Base-by-base conservation (phyloP, 2,113 vertebrate species). In the Mirounga angustirostris region DNA sequence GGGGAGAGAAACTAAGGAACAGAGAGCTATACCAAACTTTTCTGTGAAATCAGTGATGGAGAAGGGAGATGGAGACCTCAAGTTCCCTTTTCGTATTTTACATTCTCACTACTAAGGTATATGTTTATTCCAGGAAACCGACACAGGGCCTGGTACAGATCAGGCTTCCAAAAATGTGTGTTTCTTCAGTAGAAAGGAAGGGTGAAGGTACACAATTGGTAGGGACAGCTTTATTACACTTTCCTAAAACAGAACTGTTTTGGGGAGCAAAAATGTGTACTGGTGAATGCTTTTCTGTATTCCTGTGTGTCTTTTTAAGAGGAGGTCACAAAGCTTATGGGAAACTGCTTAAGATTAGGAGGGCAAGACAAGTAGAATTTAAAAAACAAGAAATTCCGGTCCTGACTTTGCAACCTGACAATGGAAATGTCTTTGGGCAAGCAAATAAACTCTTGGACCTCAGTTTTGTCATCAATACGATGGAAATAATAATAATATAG, bases 401-500 rank as follows among this genome's bases (percentile, higher is more conserved):
- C 43, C n/a, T 26, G 50, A 54, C 50, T 79, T 93, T 76, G 19
- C n/a, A 85, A 18, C 10, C 16, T 26, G n/a, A 56, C 3, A 36
- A 58, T 14, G 24, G 11, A 5, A n/a, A n/a, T 82, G 43, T 80
- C 69, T 87, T 96, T 50, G 36, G 71, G 7, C n/a, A 43, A 43
- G 40, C 36, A 59, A 4, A 22, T 61, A 43, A 63, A 63, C 15
- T 40, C 33, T 74, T 14, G 26, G 58, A 26, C 54, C 33, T 95
- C 58, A 71, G 43, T 69, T 87, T 91, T 91, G 14, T 46, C 58
- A 52, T 43, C 54, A 56, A 0, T 67, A 5, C 69, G 78, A 16
- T 74, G 79, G 80, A 46, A 9, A n/a, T 91, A 30, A 90, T 80
- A 84, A 58, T 65, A 85, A 89, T 74, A 52, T 33, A 43, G 11